A percentile compares a stretch with the other conserved stretches of the same genome.
Conservation (phyloP, 2,113 vertebrate genomes). For the Microtus oregoni region DNA sequence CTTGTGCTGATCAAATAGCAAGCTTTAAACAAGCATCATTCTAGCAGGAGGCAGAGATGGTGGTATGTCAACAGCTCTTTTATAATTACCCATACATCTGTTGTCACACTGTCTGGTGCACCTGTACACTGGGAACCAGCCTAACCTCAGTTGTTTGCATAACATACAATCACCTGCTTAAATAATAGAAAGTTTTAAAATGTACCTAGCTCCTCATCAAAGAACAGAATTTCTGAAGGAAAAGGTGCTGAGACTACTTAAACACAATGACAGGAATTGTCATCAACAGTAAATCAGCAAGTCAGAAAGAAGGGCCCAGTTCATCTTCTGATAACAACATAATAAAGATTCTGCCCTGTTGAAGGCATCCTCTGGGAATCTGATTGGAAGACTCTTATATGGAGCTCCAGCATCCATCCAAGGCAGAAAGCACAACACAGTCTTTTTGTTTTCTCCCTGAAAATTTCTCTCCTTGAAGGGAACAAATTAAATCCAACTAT, state of each 20-base stretch:
- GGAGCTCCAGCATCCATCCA: neutral
- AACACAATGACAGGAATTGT: neutral
- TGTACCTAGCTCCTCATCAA: neutral
- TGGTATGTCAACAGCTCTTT: neutral
- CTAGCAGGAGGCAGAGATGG: neutral
- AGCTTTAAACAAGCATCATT: neutral
- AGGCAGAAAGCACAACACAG: neutral
- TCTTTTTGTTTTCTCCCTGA: neutral
- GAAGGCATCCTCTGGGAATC: neutral
- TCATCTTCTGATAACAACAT: neutral
- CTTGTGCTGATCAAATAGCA: constrained; percentile 40
- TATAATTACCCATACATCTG: constrained; percentile 23
- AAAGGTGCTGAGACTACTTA: neutral
- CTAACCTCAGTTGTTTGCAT: neutral
- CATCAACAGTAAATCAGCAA: neutral
- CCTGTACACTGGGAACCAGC: neutral
- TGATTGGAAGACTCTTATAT: constrained; percentile 5
- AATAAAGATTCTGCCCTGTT: neutral
- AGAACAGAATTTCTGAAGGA: neutral
- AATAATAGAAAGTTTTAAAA: constrained; percentile 19
- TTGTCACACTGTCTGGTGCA: neutral
- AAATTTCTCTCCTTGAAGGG: neutral
- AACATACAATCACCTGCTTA: neutral
- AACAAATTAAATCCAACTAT: neutral
- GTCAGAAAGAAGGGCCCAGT: neutral